Evolutionary conservation across 2,797 vertebrate genomes (phyloP).

Genomic region (Fundulus diaphanus): DNA sequence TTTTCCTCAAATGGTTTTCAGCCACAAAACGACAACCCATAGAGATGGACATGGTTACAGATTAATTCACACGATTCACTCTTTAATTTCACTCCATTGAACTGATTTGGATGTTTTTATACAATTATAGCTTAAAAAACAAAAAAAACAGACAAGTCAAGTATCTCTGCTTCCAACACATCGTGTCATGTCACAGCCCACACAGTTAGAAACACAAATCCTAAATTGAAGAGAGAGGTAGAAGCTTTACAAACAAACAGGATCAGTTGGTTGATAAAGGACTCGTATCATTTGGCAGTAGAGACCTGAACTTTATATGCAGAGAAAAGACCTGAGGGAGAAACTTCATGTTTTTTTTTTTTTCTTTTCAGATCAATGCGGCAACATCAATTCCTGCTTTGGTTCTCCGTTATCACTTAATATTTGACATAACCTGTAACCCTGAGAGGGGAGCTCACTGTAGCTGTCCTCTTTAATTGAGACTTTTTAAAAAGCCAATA

Average conservation of each 20-base stretch:
- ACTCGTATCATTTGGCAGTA: constrained; percentile 18
- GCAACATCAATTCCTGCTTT: constrained; percentile 15
- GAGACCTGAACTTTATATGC: constrained; percentile 14
- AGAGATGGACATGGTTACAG: background rate
- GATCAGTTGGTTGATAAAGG: constrained; percentile 1
- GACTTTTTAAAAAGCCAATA: constrained; percentile 24
- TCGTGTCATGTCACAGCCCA: background rate
- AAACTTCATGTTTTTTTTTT: constrained; percentile 30
- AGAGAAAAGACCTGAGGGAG: constrained; percentile 49
- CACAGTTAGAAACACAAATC: background rate
- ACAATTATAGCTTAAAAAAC: background rate
- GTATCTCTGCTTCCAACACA: background rate
- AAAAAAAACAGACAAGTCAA: background rate
- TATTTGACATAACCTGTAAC: background rate
- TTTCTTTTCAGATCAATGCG: too few species aligned
- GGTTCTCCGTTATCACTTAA: constrained; percentile 13
- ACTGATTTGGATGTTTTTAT: background rate
- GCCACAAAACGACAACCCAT: background rate
- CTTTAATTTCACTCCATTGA: constrained; percentile 11
- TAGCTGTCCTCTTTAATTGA: constrained; percentile 16
- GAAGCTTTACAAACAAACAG: constrained; percentile 5
- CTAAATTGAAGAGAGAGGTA: constrained; percentile 10
- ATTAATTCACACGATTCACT: constrained; percentile 5
- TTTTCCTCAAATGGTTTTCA: background rate
- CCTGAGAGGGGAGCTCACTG: constrained; percentile 23